These are phyloP conservation scores for Laodelphax striatellus DNA, from an alignment of 1,140 invertebrate species.

Conservation along the genomic window DNA sequence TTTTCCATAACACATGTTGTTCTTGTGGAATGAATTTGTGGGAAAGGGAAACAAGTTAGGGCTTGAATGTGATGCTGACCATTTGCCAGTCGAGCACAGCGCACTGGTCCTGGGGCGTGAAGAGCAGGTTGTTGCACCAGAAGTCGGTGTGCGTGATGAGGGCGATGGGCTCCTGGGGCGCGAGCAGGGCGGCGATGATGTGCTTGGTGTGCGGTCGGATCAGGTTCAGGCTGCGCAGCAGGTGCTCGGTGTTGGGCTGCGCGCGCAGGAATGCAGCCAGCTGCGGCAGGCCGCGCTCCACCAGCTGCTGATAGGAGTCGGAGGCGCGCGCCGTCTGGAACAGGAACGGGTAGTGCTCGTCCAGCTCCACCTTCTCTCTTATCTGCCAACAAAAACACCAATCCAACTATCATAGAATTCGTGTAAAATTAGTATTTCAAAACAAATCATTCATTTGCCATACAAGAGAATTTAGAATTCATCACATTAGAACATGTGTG, in stretches of 20 bases:
- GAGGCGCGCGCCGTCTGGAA: slow-evolving; percentile 62
- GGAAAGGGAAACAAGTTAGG: too few relatives aligned
- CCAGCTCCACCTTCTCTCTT: slow-evolving; percentile 40
- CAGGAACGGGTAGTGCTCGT: slow-evolving; percentile 55
- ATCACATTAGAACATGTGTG: too few relatives aligned
- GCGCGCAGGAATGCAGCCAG: slow-evolving; percentile 53
- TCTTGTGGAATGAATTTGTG: too few relatives aligned
- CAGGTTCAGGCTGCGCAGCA: slow-evolving; percentile 39
- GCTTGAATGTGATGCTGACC: slow-evolving; percentile 27
- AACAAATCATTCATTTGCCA: too few relatives aligned
- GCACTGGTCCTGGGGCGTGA: slow-evolving; percentile 44
- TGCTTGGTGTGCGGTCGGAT: slow-evolving; percentile 45
- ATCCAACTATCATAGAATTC: too few relatives aligned
- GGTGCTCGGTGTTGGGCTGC: slow-evolving; percentile 41
- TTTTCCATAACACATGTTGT: too few relatives aligned
- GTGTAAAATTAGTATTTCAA: too few relatives aligned
- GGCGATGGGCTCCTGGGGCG: slow-evolving; percentile 51
- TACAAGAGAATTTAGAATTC: too few relatives aligned
- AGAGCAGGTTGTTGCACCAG: slow-evolving; percentile 70
- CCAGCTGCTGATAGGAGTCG: slow-evolving; percentile 62
- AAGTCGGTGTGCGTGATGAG: slow-evolving; percentile 69
- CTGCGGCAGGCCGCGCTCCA: slow-evolving; percentile 59
- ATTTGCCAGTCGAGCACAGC: slow-evolving; percentile 72
- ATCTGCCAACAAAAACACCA: too few relatives aligned
- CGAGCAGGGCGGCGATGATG: slow-evolving; percentile 48